A percentile compares a stretch with the other conserved stretches of the same genome.
Conservation (phyloP, 2,113 vertebrate genomes). For the Barbus barbus region DNA sequence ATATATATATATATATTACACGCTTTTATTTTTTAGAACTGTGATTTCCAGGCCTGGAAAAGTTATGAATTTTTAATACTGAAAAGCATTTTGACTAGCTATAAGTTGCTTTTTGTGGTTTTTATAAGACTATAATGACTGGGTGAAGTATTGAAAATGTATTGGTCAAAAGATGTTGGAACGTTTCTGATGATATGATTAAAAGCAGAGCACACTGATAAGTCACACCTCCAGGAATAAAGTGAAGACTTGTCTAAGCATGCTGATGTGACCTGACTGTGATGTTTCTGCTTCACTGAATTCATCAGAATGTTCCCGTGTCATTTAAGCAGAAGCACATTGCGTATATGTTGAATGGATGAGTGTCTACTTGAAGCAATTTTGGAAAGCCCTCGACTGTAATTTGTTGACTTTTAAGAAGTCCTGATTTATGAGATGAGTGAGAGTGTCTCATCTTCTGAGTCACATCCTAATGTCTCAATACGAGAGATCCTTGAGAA, state of each 20-base stretch:
- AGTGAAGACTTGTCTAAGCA: constrained; percentile 23
- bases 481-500: not conserved
- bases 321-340: not conserved
- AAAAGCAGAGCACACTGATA: not conserved
- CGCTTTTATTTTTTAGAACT: no score
- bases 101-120: not conserved
- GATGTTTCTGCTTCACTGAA: constrained; percentile 22
- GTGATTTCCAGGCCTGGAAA: not conserved
- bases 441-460: constrained; percentile 15
- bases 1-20: no score
- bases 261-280: not conserved
- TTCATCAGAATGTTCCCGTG: not conserved
- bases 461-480: constrained; percentile 32
- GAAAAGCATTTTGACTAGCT: not conserved
- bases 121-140: no score
- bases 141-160: no score
- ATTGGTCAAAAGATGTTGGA: no score
- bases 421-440: not conserved
- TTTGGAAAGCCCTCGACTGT: not conserved
- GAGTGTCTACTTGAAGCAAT: not conserved
- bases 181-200: not conserved
- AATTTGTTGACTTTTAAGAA: not conserved
- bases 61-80: not conserved
- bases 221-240: constrained; percentile 15
- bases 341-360: not conserved